Evolutionary conservation across 2,113 vertebrate species (phyloP).

Genomic region (Lamprologus callipterus): DNA sequence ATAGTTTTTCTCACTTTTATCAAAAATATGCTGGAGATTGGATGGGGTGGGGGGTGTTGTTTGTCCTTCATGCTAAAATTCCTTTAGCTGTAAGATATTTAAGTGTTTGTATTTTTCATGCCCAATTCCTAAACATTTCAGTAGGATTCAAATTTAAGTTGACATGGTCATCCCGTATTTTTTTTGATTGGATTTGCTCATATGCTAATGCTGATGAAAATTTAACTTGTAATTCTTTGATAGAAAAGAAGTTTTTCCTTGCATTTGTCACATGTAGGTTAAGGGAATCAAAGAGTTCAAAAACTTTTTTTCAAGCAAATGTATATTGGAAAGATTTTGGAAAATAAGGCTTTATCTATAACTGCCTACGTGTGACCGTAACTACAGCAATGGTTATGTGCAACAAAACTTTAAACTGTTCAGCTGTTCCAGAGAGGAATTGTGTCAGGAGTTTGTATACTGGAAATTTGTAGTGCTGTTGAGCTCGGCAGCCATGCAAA

Average conservation of each 20-base stretch:
- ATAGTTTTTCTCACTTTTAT: not conserved
- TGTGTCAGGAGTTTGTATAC: not conserved
- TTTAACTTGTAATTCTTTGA: not conserved
- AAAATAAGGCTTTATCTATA: not conserved
- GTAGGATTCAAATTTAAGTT: not conserved
- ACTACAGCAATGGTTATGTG: not conserved
- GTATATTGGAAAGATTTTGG: not conserved
- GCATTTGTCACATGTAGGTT: not conserved
- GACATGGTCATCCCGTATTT: not conserved
- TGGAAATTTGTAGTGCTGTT: not conserved
- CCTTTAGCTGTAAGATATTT: not conserved
- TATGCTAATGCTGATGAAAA: not conserved
- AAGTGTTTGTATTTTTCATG: not conserved
- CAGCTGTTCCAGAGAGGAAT: rapidly evolving
- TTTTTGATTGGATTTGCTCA: not conserved
- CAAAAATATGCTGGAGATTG: not conserved
- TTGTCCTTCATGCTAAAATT: not conserved
- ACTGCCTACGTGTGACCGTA: rapidly evolving
- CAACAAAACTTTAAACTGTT: not conserved
- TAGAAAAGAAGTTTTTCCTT: not conserved
- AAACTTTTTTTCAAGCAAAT: not conserved
- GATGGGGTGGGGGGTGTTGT: rapidly evolving
- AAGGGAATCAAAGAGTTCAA: not conserved
- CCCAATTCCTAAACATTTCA: not conserved
- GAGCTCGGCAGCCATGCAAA: not conserved